Evolutionary conservation across 2,797 vertebrate genomes (phyloP).

Genomic region (Acipenser oxyrinchus): DNA sequence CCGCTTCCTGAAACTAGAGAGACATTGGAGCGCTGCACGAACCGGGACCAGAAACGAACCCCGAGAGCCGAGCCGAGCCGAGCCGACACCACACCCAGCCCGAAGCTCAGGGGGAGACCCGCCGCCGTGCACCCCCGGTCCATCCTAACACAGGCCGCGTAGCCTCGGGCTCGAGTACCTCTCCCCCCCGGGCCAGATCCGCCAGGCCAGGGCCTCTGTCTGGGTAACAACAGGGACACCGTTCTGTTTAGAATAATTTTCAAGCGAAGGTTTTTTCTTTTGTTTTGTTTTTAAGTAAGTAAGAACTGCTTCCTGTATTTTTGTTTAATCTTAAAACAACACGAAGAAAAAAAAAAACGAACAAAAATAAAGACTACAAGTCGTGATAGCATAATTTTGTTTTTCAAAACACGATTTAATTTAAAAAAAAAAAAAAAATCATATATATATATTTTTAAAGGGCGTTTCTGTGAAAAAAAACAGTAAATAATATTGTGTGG

Average conservation of each 20-base stretch:
- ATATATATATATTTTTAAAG: no score
- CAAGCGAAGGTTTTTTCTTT: constrained; percentile 13
- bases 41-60: constrained; percentile 31
- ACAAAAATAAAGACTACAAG: not conserved
- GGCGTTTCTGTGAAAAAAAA: no score
- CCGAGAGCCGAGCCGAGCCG: constrained; percentile 8
- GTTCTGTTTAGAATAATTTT: constrained; percentile 16
- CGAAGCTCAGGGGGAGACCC: constrained; percentile 14
- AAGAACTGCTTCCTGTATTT: constrained; percentile 2
- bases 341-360: no score
- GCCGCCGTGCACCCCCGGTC: constrained; percentile 8
- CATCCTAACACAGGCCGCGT: constrained; percentile 11
- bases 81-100: constrained; percentile 17
- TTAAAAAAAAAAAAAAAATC: no score
- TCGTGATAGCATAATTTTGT: constrained; percentile 17
- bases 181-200: constrained; percentile 20
- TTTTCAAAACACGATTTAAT: not conserved
- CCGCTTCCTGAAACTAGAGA: constrained; percentile 54
- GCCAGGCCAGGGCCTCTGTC: constrained; percentile 22
- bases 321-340: constrained; percentile 11
- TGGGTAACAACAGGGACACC: constrained; percentile 19
- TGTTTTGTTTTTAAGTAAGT: not conserved
- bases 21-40: not conserved
- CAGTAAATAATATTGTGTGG: no score
- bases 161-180: constrained; percentile 20